Evolutionary conservation across 2,797 vertebrate genomes (phyloP), one percentile per base, ranked within the genome.

Genomic region (Monodelphis domestica): DNA sequence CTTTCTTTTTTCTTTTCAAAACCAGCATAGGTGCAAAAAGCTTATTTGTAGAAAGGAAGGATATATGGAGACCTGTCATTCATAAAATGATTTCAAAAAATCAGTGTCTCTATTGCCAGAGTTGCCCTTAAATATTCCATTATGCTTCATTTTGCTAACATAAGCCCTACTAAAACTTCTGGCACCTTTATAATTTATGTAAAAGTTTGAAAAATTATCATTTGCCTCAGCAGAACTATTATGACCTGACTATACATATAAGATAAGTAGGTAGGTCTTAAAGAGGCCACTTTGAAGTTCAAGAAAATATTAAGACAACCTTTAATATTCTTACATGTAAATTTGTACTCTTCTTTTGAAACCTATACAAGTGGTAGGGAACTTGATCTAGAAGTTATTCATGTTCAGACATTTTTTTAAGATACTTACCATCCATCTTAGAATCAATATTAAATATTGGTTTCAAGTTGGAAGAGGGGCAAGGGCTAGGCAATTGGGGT

Each of bases 281-380:
- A 91, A 90, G 94, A 95, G 53, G 96, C 89, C 91, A 92, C 96
- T 97, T 95, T 93, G 91, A 92, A 95, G 94, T 96, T 97, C 93
- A 91, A 95, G 52, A 55, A 91, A 96, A 91, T 70, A 56, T 93
- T 57, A 89, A 56, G 33, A 51, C 54, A 7, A 51, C 88, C 38
- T 95, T 91, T 92, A 51, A 3, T 92, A 96, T 96, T 96, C 95
- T 91, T 94, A 51, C 93, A 96, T 45, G 56, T 57, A 45, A 94
- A 94, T 90, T 96, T 95, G 96, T 55, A 54, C 53, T 59, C 94
- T 90, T 96, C 30, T 2, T 96, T 94, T 97, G 95, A 95, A 97
- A 95, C 94, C 95, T 92, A 30, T 92, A 88, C 91, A 87, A 93
- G 95, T 90, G 88, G 78, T 90, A 92, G 94, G 78, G 95, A 95